These are phyloP conservation scores for Drosophila antonietae DNA, from an alignment of 2,888 invertebrate genomes.

Conservation along the genomic window DNA sequence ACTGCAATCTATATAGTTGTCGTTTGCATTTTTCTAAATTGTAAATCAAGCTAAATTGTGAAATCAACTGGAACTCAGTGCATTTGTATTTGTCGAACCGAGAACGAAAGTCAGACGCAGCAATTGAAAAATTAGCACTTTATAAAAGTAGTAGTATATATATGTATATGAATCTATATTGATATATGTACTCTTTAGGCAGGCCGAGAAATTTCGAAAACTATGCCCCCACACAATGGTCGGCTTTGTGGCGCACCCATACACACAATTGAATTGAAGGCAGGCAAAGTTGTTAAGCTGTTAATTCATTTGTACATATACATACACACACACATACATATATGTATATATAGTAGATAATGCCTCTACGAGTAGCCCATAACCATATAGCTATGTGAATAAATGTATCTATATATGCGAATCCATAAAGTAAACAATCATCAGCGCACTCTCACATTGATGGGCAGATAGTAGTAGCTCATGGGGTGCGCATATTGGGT, in stretches of 20 bases:
- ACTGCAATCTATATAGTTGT: conserved; percentile 28
- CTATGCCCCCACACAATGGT: conserved; percentile 62
- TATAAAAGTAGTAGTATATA: conserved; percentile 15
- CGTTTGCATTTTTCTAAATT: conserved; percentile 72
- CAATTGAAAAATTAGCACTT: conserved; percentile 71
- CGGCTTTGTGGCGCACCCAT: conserved; percentile 40
- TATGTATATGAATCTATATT: conserved; percentile 12
- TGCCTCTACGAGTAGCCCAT: neutral
- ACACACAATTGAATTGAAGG: conserved; percentile 74
- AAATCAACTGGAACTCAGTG: conserved; percentile 56
- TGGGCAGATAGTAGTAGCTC: conserved; percentile 29
- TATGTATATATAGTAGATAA: conserved; percentile 9
- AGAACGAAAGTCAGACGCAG: conserved; percentile 69
- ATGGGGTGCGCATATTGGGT: conserved; percentile 29
- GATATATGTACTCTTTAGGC: conserved; percentile 12
- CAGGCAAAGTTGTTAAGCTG: conserved; percentile 69
- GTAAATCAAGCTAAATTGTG: conserved; percentile 55
- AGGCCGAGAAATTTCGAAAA: conserved; percentile 60
- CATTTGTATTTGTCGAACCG: conserved; percentile 47
- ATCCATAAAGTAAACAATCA: conserved; percentile 64
- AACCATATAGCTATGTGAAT: conserved; percentile 22
- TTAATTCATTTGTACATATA: conserved; percentile 30
- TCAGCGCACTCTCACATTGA: conserved; percentile 35
- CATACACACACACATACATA: conserved; percentile 3
- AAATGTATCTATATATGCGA: conserved; percentile 43